Base-by-base conservation (phyloP, 1,140 invertebrate genomes). In the Drosophila auraria region DNA sequence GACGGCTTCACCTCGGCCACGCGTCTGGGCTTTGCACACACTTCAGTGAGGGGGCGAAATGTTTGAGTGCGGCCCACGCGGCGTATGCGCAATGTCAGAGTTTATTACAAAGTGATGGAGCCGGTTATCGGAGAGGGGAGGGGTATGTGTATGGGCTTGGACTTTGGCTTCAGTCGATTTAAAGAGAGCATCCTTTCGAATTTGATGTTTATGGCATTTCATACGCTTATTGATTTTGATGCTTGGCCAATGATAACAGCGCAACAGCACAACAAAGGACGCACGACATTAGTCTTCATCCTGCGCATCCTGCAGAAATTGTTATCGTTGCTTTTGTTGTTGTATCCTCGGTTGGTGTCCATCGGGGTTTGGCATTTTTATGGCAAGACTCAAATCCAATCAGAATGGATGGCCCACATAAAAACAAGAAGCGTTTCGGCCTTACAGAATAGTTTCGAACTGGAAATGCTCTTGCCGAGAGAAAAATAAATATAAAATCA, bases 151-250 rank as follows among this genome's bases (percentile, higher is more conserved):
- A 2, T 38, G 14, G 33, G 36, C 30, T 54, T 36, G 53, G 54
- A 1, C 4, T 38, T 25, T 11, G 30, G 25, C 20, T 27, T n/a
- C 17, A 53, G 59, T 72, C 36, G 47, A 56, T 49, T 83, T 83
- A 81, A 89, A 82, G 71, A 33, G 42, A 45, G 36, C 27, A 64
- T 56, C 68, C 71, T 78, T 81, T 59, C 50, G 61, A 71, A 53
- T 87, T 84, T 82, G 66, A 86, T 82, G 82, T 71, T 89, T 82
- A 82, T 86, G 78, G 61, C 74, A 65, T 74, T 89, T 80, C 70
- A 78, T 89, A 77, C 86, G 84, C 86, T 89, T 90, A 86, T 89
- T 89, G 84, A 89, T 90, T 89, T 73, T 80, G 78, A 84, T 78
- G 65, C 51, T 51, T 75, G 72, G 60, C 59, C 54, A 78, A 70